phyloP scores from a whole-genome alignment of 2,797 vertebrate genomes.

The Apodemus agrarius region DNA sequence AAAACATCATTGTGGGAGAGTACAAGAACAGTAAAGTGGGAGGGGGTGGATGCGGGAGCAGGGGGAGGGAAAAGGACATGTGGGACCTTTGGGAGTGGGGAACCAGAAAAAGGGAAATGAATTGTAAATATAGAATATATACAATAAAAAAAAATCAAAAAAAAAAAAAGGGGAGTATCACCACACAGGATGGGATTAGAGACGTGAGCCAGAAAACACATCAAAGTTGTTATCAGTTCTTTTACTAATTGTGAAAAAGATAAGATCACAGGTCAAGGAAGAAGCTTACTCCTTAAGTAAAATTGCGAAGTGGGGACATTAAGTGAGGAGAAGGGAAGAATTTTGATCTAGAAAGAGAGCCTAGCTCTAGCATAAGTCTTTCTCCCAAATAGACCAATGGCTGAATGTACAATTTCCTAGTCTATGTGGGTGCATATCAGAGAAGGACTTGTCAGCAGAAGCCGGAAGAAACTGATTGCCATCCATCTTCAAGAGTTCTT shows the following conservation, averaged over 20 bases:
- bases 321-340: neutral
- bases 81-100: too few species aligned
- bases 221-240: conserved; percentile 4
- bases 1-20: too few species aligned
- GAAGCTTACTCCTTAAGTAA: neutral
- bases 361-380: neutral
- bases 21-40: too few species aligned
- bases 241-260: conserved; percentile 15
- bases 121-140: too few species aligned
- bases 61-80: too few species aligned
- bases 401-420: neutral
- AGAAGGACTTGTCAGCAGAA: neutral
- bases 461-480: neutral
- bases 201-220: neutral
- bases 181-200: neutral
- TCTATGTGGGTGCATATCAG: neutral
- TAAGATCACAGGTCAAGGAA: neutral
- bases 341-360: neutral
- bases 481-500: neutral
- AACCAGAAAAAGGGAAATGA: too few species aligned
- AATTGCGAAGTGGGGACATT: neutral
- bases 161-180: neutral
- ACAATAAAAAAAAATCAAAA: too few species aligned
- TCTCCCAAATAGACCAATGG: neutral
- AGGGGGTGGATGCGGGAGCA: too few species aligned